phyloP scores from a whole-genome alignment of 2,113 vertebrate genomes.

The Dromiciops gliroides region DNA sequence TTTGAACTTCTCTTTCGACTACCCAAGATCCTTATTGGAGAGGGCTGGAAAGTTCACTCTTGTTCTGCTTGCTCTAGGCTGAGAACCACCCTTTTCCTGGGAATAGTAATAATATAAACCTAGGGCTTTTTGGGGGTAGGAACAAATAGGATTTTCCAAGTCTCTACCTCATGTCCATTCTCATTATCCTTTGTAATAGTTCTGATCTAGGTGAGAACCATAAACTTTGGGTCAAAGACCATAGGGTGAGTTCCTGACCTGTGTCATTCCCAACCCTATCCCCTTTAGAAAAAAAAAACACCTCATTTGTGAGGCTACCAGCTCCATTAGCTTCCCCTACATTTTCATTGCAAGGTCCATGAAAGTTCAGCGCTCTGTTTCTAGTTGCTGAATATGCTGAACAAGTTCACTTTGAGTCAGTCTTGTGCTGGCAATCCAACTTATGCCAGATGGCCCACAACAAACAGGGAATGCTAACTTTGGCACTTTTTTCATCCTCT shows the following conservation, averaged over 20 bases:
- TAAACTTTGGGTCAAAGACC: not conserved
- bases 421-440: not conserved
- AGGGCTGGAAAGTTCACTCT: not conserved
- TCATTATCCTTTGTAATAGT: not conserved
- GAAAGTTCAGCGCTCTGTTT: no score
- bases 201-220: not conserved
- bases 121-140: no score
- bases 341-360: not conserved
- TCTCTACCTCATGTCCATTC: not conserved
- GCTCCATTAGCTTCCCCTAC: not conserved
- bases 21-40: not conserved
- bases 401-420: not conserved
- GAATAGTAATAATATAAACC: not conserved
- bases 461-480: not conserved
- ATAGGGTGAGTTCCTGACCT: not conserved
- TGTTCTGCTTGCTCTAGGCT: not conserved
- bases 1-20: not conserved
- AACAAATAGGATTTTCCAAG: not conserved
- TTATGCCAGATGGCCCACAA: not conserved
- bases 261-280: no score
- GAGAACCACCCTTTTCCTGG: not conserved
- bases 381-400: no score
- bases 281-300: not conserved
- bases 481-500: not conserved
- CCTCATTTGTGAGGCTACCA: not conserved